phyloP scores from a whole-genome alignment of 2,797 vertebrate genomes.

The Semotilus atromaculatus region DNA sequence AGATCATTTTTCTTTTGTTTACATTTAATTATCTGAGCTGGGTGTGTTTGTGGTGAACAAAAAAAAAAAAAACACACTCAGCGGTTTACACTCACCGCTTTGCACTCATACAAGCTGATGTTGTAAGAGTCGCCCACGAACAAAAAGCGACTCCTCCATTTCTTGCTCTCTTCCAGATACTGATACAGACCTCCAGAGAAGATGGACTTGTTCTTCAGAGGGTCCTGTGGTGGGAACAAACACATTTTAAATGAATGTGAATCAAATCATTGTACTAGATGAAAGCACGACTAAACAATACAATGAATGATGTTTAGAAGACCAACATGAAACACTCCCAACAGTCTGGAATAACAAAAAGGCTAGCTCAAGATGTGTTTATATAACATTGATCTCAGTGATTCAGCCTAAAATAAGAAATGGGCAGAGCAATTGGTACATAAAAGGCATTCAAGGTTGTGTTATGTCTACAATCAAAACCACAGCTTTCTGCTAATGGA shows the following conservation, averaged over 20 bases:
- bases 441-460: slow-evolving; percentile 35
- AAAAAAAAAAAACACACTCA: neutral
- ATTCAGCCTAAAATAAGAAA: slow-evolving; percentile 30
- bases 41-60: neutral
- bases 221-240: slow-evolving; percentile 75
- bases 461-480: slow-evolving; percentile 45
- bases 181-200: slow-evolving; percentile 94
- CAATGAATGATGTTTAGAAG: slow-evolving; percentile 1
- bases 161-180: slow-evolving; percentile 93
- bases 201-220: slow-evolving; percentile 86
- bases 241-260: neutral
- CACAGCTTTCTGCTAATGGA: slow-evolving; percentile 21
- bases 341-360: slow-evolving; percentile 17
- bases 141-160: slow-evolving; percentile 93
- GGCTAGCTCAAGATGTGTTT: neutral
- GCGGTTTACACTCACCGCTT: slow-evolving; percentile 78
- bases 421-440: slow-evolving; percentile 26
- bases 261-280: slow-evolving; percentile 11
- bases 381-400: slow-evolving; percentile 5
- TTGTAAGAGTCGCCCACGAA: slow-evolving; percentile 87
- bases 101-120: slow-evolving; percentile 87
- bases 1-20: slow-evolving; percentile 10
- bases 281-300: slow-evolving; percentile 10
- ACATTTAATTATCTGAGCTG: slow-evolving; percentile 16
- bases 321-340: slow-evolving; percentile 16